A percentile compares a stretch with the other conserved stretches of the same genome.
Conservation (phyloP, 1,140 invertebrate species). For the Choristoneura fumiferana region DNA sequence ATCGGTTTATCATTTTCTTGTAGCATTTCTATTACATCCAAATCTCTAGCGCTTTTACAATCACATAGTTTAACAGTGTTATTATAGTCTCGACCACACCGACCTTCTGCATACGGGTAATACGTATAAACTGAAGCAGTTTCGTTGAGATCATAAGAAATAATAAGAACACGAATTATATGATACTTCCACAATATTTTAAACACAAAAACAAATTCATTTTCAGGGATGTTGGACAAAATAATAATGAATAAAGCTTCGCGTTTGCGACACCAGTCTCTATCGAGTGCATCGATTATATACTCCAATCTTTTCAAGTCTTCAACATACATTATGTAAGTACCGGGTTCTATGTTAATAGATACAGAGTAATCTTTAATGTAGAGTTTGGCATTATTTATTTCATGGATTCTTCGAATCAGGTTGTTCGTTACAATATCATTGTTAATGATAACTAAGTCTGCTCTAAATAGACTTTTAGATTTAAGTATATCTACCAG, state of each 20-base stretch:
- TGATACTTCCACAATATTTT: constrained; percentile 1
- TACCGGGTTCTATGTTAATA: neutral
- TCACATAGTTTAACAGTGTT: constrained; percentile 9
- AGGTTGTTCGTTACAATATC: neutral
- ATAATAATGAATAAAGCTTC: neutral
- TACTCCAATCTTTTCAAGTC: neutral
- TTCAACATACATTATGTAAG: neutral
- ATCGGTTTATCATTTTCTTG: neutral
- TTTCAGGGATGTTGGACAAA: neutral
- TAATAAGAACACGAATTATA: neutral
- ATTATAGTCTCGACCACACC: constrained; percentile 3
- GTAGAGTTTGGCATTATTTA: neutral
- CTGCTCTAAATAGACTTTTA: neutral
- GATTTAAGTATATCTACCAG: neutral
- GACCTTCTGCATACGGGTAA: constrained; percentile 4
- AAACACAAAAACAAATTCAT: neutral
- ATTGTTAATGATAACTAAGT: constrained; percentile 3
- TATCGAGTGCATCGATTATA: neutral
- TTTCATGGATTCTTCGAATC: neutral
- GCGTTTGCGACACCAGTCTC: neutral
- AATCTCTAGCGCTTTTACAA: neutral
- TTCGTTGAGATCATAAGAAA: neutral
- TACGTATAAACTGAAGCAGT: neutral
- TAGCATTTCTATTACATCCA: neutral
- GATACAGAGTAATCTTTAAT: neutral